A percentile compares a stretch with the other conserved stretches of the same genome.
Conservation (phyloP, 2,888 invertebrate species). For the Tiliacea citrago region DNA sequence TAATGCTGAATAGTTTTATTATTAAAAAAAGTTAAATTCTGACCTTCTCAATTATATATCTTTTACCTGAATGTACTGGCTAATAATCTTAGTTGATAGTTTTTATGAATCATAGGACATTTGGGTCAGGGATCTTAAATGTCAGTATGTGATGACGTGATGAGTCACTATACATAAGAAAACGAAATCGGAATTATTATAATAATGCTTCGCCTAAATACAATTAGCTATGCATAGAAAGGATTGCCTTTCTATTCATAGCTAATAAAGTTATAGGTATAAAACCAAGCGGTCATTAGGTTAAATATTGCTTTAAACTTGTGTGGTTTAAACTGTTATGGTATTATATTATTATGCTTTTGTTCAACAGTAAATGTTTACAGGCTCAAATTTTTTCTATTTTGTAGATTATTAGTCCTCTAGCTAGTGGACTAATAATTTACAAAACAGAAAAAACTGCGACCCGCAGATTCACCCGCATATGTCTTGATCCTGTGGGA, state of each 20-base stretch:
- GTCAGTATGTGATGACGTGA: slow-evolving; percentile 18
- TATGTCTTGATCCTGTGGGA: no score
- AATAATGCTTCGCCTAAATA: not conserved
- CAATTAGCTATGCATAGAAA: not conserved
- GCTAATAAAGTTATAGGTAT: no score
- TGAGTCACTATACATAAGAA: slow-evolving; percentile 31
- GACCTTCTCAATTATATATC: slow-evolving; percentile 7
- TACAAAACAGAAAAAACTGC: no score
- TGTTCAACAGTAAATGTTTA: not conserved
- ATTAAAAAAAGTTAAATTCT: not conserved
- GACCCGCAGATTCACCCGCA: no score
- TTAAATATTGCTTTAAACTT: no score
- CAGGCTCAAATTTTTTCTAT: not conserved
- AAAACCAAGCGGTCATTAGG: no score
- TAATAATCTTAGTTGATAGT: slow-evolving; percentile 20
- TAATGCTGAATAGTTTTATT: not conserved
- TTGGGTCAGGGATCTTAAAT: slow-evolving; percentile 51
- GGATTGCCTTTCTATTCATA: not conserved
- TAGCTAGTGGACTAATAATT: no score
- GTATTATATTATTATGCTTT: no score
- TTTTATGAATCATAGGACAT: slow-evolving; percentile 52
- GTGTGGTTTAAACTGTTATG: no score
- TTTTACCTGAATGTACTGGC: slow-evolving; percentile 19
- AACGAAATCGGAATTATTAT: slow-evolving; percentile 1
- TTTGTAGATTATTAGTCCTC: not conserved